Evolutionary conservation across 2,888 invertebrate species (phyloP).

Genomic region (Drymonia ruficornis): DNA sequence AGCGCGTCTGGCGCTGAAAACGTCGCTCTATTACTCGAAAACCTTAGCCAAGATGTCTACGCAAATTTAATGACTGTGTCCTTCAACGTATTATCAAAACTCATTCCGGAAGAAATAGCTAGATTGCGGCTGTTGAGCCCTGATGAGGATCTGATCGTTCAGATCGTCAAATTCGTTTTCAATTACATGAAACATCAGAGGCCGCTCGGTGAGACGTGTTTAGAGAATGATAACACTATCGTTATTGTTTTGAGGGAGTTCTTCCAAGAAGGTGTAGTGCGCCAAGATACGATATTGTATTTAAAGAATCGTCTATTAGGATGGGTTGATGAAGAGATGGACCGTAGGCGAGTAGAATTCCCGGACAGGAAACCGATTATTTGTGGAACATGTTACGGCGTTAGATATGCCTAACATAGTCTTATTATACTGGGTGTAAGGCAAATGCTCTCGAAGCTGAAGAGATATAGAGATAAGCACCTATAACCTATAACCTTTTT

Average conservation of each 20-base stretch:
- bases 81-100: conserved; percentile 63
- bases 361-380: conserved; percentile 61
- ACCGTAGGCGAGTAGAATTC: conserved; percentile 45
- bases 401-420: conserved; percentile 54
- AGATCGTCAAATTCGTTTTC: conserved; percentile 73
- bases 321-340: conserved; percentile 61
- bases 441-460: too few relatives aligned
- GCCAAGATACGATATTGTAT: conserved; percentile 62
- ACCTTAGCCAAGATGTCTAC: conserved; percentile 68
- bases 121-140: conserved; percentile 65
- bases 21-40: conserved; percentile 62
- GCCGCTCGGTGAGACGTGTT: conserved; percentile 63
- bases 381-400: conserved; percentile 63
- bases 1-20: conserved; percentile 69
- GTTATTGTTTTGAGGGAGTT: conserved; percentile 68
- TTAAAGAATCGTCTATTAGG: conserved; percentile 60
- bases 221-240: conserved; percentile 65
- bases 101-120: conserved; percentile 69
- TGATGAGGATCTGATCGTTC: conserved; percentile 71
- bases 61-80: conserved; percentile 70
- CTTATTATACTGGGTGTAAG: too few relatives aligned
- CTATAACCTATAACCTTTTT: too few relatives aligned
- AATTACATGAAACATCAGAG: conserved; percentile 70
- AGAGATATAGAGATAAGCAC: too few relatives aligned
- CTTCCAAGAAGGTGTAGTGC: conserved; percentile 72